Percentiles rank a stretch among this genome's conserved stretches.
Evolutionary conservation across 1,140 invertebrate genomes (phyloP).

Genomic region (Bombus consobrinus): DNA sequence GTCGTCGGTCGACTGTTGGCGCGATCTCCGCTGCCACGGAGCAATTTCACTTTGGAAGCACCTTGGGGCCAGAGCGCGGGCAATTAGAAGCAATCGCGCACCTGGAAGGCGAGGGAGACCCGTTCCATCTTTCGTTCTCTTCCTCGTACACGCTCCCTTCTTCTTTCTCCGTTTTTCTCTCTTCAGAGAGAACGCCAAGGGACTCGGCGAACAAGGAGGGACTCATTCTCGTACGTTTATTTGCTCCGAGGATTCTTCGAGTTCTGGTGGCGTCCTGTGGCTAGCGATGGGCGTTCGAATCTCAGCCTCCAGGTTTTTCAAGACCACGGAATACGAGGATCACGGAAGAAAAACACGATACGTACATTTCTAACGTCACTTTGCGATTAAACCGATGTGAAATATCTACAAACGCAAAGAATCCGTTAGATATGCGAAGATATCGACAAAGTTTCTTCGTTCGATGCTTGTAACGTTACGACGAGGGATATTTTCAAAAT

Average conservation of each 20-base stretch:
- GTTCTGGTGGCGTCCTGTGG: background rate
- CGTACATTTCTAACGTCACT: no score
- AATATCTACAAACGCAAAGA: no score
- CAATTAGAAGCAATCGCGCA: slow-evolving; percentile 73
- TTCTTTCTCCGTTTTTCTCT: slow-evolving; percentile 32
- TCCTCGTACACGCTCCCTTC: background rate
- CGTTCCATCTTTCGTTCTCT: slow-evolving; percentile 1
- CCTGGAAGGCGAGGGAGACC: slow-evolving; percentile 61
- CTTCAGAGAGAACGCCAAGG: background rate
- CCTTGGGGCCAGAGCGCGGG: slow-evolving; percentile 45
- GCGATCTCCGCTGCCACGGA: slow-evolving; percentile 12
- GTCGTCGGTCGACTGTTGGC: background rate
- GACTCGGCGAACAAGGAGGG: background rate
- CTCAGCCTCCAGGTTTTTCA: background rate
- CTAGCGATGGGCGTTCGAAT: background rate
- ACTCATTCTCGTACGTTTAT: slow-evolving; percentile 21
- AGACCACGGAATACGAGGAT: background rate
- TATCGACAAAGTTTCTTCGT: no score
- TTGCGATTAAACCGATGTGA: no score
- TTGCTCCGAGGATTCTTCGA: slow-evolving; percentile 42
- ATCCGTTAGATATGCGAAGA: no score
- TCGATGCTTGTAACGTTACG: no score
- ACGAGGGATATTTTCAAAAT: no score
- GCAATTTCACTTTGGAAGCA: slow-evolving; percentile 68
- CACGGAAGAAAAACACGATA: background rate